Base-by-base conservation (phyloP, 1,140 invertebrate genomes). In the Probaryconus sp. region DNA sequence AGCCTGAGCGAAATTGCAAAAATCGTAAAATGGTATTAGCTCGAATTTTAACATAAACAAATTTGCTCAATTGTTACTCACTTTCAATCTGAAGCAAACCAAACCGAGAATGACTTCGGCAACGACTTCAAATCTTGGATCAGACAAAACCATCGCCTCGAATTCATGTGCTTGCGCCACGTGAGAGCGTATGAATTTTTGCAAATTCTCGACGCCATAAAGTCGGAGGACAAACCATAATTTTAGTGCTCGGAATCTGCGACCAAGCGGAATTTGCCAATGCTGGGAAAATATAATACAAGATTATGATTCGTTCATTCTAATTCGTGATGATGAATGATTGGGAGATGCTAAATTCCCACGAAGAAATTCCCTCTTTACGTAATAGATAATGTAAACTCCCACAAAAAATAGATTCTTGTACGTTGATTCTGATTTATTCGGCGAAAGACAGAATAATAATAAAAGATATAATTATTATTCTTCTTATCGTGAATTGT, bases 221-320 rank as follows among this genome's bases (percentile, higher is more conserved):
- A 96, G 88, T 43, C 98, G 90, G 51, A 99, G 82, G 0, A 99
- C 97, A 81, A 99, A 99, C 98, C 98, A 99, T 2, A 99, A 84
- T 84, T 99, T 99, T 6, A 99, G 86, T 0, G 98, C 92, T 53
- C 98, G 91, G 85, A 99, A 99, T 76, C 98, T 90, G 60, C 98
- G 89, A 0, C 98, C 98, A 2, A 99, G 87, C 3, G 97, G 97
- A 71, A 99, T 98, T 89, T 99, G 97, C 96, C 97, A 98, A 81
- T 99, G 97, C 89, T 95, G 74, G 2, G 80, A 80, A 75, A 68
- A 70, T 16, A 48, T 89, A 18, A 14, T 16, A 30, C 7, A 7
- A 63, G 26, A 14, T 47, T n/a, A n/a, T n/a, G n/a, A n/a, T n/a
- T n/a, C n/a, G n/a, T n/a, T n/a, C n/a, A n/a, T n/a, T n/a, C n/a